phyloP scores from a whole-genome alignment of 2,113 vertebrate genomes.

The Hydrochoerus hydrochaeris region DNA sequence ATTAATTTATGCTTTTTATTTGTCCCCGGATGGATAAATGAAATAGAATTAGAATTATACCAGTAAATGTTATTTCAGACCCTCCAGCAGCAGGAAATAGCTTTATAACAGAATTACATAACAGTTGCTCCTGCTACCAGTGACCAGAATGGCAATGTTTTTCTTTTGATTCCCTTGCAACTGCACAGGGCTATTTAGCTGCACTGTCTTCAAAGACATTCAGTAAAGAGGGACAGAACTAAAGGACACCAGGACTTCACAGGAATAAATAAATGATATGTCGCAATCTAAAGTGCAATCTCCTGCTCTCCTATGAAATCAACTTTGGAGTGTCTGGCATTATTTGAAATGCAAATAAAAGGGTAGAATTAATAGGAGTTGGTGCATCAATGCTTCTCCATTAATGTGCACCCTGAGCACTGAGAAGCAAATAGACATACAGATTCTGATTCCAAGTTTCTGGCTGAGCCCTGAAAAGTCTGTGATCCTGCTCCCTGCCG shows the following conservation, averaged over 20 bases:
- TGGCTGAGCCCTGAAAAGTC: no score
- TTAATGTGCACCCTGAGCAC: background rate
- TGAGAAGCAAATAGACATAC: fast-evolving
- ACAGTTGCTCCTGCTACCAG: slow-evolving; percentile 81
- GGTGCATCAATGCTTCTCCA: fast-evolving
- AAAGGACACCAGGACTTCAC: background rate
- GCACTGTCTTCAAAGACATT: slow-evolving; percentile 68
- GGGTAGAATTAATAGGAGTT: background rate
- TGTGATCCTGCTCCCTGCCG: background rate
- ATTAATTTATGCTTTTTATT: slow-evolving; percentile 86
- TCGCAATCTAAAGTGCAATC: background rate
- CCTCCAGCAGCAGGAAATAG: slow-evolving; percentile 86
- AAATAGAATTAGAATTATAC: slow-evolving; percentile 86
- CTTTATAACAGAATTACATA: slow-evolving; percentile 87
- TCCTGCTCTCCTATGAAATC: slow-evolving; percentile 52
- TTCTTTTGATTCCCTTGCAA: slow-evolving; percentile 74
- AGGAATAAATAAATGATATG: slow-evolving; percentile 30
- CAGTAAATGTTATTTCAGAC: slow-evolving; percentile 86
- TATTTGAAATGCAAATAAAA: background rate
- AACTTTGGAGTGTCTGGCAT: background rate
- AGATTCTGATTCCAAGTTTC: background rate
- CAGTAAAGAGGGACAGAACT: background rate
- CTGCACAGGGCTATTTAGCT: slow-evolving; percentile 69
- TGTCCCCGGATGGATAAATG: slow-evolving; percentile 83
- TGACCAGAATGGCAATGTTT: slow-evolving; percentile 81